phyloP scores from a whole-genome alignment of 2,113 vertebrate genomes.

The Panthera tigris region DNA sequence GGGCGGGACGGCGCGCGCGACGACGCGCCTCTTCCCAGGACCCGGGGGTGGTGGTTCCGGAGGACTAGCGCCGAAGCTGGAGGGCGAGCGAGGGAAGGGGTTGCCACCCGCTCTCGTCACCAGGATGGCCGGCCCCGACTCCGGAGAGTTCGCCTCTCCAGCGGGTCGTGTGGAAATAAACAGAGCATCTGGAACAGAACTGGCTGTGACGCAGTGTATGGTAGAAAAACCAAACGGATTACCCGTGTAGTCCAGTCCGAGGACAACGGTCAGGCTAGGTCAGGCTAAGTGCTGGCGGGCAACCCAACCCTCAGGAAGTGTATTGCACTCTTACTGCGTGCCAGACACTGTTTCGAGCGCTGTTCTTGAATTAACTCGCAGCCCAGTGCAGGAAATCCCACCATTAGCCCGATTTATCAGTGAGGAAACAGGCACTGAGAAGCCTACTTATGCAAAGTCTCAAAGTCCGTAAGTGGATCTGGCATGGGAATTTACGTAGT shows the following conservation, averaged over 20 bases:
- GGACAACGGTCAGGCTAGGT: neutral
- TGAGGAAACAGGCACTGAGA: neutral
- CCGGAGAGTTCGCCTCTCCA: rapidly evolving
- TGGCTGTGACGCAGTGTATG: neutral
- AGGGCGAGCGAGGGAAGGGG: neutral
- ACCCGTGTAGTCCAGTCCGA: neutral
- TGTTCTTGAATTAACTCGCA: neutral
- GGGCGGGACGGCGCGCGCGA: neutral
- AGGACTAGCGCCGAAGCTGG: rapidly evolving
- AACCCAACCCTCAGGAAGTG: neutral
- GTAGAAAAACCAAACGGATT: neutral
- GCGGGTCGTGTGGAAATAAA: neutral
- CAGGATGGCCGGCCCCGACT: rapidly evolving
- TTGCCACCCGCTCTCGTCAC: rapidly evolving
- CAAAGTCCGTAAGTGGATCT: neutral
- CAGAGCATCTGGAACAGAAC: neutral
- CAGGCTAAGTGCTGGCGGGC: neutral
- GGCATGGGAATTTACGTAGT: neutral
- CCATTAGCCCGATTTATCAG: neutral
- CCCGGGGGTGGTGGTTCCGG: rapidly evolving
- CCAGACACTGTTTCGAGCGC: neutral
- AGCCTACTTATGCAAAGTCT: neutral
- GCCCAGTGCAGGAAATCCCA: neutral
- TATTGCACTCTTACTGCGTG: neutral
- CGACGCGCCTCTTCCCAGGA: neutral